phyloP scores from a whole-genome alignment of 2,113 vertebrate species.

The Colaptes auratus region DNA sequence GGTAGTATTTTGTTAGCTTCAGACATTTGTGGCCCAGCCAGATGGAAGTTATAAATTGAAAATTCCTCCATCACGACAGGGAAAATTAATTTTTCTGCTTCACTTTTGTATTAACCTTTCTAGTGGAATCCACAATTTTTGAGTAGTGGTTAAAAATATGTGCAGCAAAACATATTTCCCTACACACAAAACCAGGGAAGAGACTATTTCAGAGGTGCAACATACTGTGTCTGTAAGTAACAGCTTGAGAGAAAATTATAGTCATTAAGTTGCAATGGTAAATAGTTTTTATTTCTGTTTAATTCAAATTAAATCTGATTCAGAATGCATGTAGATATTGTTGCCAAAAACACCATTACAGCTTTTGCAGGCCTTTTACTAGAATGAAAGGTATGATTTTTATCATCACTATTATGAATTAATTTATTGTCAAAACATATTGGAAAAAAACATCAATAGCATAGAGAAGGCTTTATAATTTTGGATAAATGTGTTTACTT shows the following conservation, averaged over 20 bases:
- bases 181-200: background rate
- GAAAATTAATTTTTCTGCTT: background rate
- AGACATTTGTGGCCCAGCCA: background rate
- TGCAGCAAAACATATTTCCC: background rate
- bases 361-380: slow-evolving; percentile 26
- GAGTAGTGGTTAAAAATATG: background rate
- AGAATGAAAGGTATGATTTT: background rate
- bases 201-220: slow-evolving; percentile 41
- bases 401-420: background rate
- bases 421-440: slow-evolving; percentile 34
- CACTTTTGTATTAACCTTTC: background rate
- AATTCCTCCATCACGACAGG: background rate
- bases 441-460: background rate
- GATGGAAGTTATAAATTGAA: background rate
- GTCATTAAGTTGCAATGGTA: slow-evolving; percentile 53
- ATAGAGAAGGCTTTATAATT: background rate
- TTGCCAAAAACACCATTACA: slow-evolving; percentile 46
- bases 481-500: background rate
- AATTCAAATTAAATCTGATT: slow-evolving; percentile 69
- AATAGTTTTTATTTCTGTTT: slow-evolving; percentile 71
- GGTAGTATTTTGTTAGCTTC: background rate
- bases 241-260: slow-evolving; percentile 73
- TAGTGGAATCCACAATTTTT: background rate
- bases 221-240: slow-evolving; percentile 62
- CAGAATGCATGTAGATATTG: slow-evolving; percentile 33